Percentiles rank a stretch among this genome's conserved stretches.
Conservation (phyloP, 2,113 vertebrate species). For the Lophochroa leadbeateri region DNA sequence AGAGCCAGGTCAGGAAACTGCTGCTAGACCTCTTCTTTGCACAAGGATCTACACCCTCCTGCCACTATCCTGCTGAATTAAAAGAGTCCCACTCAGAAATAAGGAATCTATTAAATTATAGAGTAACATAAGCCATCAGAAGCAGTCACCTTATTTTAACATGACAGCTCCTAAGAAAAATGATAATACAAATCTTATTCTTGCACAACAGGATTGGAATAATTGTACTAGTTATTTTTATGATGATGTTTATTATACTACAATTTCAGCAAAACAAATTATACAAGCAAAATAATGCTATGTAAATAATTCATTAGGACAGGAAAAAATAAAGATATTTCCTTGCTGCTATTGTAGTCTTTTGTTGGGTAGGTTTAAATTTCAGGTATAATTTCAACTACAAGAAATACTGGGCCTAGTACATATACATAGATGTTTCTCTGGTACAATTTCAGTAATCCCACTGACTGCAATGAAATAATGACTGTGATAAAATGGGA, state of each 20-base stretch:
- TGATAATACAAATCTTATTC: background rate
- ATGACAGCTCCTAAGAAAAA: background rate
- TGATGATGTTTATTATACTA: background rate
- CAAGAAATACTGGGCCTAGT: background rate
- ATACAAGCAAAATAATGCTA: background rate
- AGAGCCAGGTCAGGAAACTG: no score
- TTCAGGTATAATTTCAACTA: background rate
- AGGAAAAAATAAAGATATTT: background rate
- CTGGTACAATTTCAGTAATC: background rate
- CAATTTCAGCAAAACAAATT: background rate
- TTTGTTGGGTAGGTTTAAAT: background rate
- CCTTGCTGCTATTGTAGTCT: background rate
- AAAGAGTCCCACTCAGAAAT: background rate
- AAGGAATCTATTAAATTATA: background rate
- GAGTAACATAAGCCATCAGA: rapidly evolving
- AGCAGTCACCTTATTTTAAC: background rate
- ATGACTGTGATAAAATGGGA: background rate
- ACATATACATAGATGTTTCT: background rate
- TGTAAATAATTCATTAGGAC: background rate
- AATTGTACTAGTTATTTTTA: background rate
- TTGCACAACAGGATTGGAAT: background rate
- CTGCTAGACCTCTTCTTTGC: no score
- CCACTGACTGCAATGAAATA: background rate
- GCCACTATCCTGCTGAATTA: no score
- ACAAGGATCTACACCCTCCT: no score